Percentiles rank a stretch among this genome's conserved stretches.
Conservation (phyloP, 2,888 invertebrate species). For the Meandrusa payeni region DNA sequence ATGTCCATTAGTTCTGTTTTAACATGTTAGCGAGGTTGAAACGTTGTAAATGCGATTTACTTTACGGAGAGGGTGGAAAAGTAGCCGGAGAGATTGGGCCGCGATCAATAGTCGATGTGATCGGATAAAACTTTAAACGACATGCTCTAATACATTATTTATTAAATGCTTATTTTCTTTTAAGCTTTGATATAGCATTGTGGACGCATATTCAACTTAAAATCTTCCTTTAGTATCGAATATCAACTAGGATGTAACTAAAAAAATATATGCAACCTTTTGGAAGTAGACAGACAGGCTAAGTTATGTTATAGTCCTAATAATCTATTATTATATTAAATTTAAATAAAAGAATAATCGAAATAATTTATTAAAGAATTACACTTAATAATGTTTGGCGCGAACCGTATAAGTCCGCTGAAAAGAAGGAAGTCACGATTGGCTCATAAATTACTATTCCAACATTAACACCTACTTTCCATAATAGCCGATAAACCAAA, state of each 20-base stretch:
- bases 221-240: too few relatives aligned
- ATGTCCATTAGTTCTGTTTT: conserved; percentile 82
- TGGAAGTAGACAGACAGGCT: too few relatives aligned
- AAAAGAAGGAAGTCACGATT: conserved; percentile 71
- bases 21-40: conserved; percentile 81
- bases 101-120: conserved; percentile 65
- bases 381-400: conserved; percentile 22
- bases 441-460: conserved; percentile 68
- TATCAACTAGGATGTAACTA: too few relatives aligned
- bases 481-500: conserved; percentile 81
- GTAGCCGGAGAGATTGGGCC: conserved; percentile 65
- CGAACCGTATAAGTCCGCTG: conserved; percentile 48
- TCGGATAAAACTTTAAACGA: conserved; percentile 50
- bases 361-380: too few relatives aligned
- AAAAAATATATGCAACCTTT: too few relatives aligned
- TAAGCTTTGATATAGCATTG: too few relatives aligned
- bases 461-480: conserved; percentile 80
- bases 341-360: too few relatives aligned
- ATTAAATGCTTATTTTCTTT: conserved; percentile 10
- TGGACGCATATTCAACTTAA: too few relatives aligned
- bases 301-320: too few relatives aligned
- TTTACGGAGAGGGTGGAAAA: conserved; percentile 74
- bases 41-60: conserved; percentile 80
- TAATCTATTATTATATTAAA: too few relatives aligned
- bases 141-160: conserved; percentile 24